Base-by-base conservation (phyloP, 2,888 invertebrate species). In the Erynnis tages region DNA sequence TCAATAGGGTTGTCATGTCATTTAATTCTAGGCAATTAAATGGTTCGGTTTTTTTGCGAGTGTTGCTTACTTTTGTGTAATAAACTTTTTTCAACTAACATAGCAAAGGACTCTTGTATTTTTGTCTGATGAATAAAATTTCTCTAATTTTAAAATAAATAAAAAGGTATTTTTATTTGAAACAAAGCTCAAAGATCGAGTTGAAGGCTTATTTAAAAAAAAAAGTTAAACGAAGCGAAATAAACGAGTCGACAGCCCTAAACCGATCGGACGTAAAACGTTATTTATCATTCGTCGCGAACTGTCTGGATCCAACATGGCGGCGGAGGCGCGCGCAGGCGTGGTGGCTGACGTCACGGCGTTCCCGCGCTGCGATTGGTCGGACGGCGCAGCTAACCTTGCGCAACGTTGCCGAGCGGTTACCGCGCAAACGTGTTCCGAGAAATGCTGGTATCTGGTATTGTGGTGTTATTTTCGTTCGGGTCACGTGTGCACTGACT, bases 261-360 rank as follows among this genome's bases (percentile, higher is more conserved):
- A 5, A 25, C 4, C 4, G 16, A 19, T 8, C 21, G 23, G 35
- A 34, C 73, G 68, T 48, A 57, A 58, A 64, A 69, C 71, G 68
- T 69, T 73, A 71, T 72, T 69, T 73, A 71, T 72, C 67, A 61
- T 56, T 53, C 54, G 44, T 43, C 44, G 54, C 60, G 57, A 56
- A 60, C 60, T 59, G 62, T 76, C 2, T 71, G 65, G 70, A 66
- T 65, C 70, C 77, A 80, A 75, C 63, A 82, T 79, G 82, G 81
- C 81, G 69, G 65, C 72, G 82, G 88, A 80, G 88, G 88, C 87
- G 86, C 86, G 88, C 86, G 89, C 87, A 82, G 89, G 89, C 89
- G 89, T 87, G 89, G 87, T 79, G 69, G 82, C 71, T 84, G 76
- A 88, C 89, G 89, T 89, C 89, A 88, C 71, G 55, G 66, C 67